Conservation (phyloP, 2,797 vertebrate genomes). For the Cygnus olor region DNA sequence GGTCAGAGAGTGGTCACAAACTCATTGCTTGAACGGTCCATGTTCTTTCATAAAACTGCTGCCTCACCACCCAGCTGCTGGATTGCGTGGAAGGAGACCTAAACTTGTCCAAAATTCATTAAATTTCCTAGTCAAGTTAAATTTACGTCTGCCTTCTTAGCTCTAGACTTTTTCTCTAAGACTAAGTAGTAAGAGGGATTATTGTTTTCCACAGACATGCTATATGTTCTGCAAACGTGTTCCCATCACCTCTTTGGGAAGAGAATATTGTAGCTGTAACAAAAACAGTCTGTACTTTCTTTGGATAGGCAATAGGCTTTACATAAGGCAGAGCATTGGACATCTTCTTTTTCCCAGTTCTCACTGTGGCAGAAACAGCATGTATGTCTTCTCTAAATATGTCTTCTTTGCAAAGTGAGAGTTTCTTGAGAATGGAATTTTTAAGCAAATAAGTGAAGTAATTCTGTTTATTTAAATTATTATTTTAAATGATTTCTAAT, state of each 20-base stretch:
- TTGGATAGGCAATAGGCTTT: background rate
- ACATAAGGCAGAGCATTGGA: background rate
- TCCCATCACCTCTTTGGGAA: background rate
- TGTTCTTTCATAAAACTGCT: background rate
- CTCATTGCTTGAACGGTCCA: background rate
- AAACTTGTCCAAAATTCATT: slow-evolving; percentile 22
- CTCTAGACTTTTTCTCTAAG: background rate
- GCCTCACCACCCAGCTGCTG: background rate
- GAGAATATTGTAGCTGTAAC: background rate
- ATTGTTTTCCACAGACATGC: background rate
- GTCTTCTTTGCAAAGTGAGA: background rate
- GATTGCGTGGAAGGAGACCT: background rate
- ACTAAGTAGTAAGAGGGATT: slow-evolving; percentile 25
- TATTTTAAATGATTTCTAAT: background rate
- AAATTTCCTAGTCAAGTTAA: slow-evolving; percentile 19
- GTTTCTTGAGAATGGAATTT: background rate
- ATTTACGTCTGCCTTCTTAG: slow-evolving; percentile 12
- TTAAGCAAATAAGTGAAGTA: background rate
- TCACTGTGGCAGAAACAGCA: background rate
- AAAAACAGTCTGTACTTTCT: background rate
- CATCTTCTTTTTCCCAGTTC: background rate
- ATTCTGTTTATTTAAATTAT: background rate
- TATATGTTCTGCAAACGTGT: background rate
- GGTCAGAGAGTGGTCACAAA: slow-evolving; percentile 15
- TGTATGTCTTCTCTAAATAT: background rate